A percentile compares a stretch with the other conserved stretches of the same genome.
Conservation (phyloP, 2,888 invertebrate species). For the Odontocolon sp. region DNA sequence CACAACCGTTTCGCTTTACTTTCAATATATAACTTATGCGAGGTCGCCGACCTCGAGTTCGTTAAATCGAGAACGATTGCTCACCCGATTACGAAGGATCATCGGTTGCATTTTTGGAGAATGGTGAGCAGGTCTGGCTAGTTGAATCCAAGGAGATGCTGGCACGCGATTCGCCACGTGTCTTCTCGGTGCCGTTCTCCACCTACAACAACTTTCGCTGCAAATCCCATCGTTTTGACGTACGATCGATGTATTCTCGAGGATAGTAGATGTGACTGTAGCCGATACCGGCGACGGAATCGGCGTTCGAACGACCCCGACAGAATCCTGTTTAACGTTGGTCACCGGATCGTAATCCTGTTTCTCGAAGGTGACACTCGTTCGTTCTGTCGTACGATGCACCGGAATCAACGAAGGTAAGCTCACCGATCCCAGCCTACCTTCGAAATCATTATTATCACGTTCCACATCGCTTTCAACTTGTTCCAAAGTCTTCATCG, state of each 20-base stretch:
- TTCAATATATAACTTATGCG: not conserved
- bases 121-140: slow-evolving; percentile 73
- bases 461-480: slow-evolving; percentile 5
- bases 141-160: slow-evolving; percentile 78
- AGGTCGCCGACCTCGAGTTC: too few species aligned
- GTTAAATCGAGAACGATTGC: not conserved
- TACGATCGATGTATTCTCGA: not conserved
- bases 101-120: slow-evolving; percentile 72
- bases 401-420: slow-evolving; percentile 20
- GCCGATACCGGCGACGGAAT: slow-evolving; percentile 15
- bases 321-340: not conserved
- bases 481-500: not conserved
- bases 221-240: slow-evolving; percentile 1
- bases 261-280: slow-evolving; percentile 35
- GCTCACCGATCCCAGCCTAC: slow-evolving; percentile 14
- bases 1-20: not conserved
- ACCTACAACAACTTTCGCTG: slow-evolving; percentile 62
- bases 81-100: slow-evolving; percentile 50
- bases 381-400: slow-evolving; percentile 34
- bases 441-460: slow-evolving; percentile 42
- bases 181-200: slow-evolving; percentile 69
- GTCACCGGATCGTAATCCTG: slow-evolving; percentile 34
- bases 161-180: slow-evolving; percentile 77
- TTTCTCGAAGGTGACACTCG: slow-evolving; percentile 42
- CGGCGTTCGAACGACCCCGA: not conserved